phyloP scores from a whole-genome alignment of 64 coral and sea anemone genomes.

The Montipora efflorescens region DNA sequence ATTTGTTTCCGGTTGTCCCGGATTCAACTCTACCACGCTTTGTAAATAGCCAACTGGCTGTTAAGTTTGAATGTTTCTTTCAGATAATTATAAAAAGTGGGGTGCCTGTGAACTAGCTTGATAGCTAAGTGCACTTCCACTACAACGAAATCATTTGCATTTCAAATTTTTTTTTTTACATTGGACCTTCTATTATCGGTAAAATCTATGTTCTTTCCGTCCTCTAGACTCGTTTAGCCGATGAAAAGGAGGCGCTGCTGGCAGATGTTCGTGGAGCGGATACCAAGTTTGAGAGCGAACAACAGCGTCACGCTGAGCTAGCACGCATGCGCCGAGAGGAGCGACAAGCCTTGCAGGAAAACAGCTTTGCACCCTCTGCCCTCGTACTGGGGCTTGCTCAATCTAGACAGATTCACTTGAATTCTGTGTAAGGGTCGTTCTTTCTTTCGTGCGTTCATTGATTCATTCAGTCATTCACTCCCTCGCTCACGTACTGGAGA shows the following conservation, averaged over 20 bases:
- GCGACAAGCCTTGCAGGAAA: constrained; percentile 82
- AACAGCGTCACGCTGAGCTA: constrained; percentile 77
- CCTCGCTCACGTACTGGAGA: too few species aligned
- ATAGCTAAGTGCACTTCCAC: too few species aligned
- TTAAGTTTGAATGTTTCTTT: too few species aligned
- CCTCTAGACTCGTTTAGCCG: constrained; percentile 80
- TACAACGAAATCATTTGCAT: too few species aligned
- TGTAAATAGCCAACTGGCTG: too few species aligned
- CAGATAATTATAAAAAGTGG: too few species aligned
- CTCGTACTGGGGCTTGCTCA: constrained; percentile 84
- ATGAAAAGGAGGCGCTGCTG: constrained; percentile 78
- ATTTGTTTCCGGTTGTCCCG: too few species aligned
- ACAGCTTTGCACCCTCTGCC: constrained; percentile 79
- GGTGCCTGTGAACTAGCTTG: too few species aligned
- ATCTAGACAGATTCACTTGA: constrained; percentile 85
- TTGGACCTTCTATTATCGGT: background rate
- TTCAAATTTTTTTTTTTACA: background rate
- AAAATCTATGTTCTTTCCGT: background rate
- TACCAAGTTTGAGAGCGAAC: constrained; percentile 71
- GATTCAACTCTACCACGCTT: too few species aligned
- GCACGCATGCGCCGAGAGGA: constrained; percentile 86
- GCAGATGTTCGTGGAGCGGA: constrained; percentile 73
- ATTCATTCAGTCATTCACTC: too few species aligned
- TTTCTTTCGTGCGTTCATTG: too few species aligned
- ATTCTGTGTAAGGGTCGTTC: constrained; percentile 68